These are phyloP conservation scores for Lerema accius DNA, from an alignment of 1,140 invertebrate genomes.

Conservation along the genomic window DNA sequence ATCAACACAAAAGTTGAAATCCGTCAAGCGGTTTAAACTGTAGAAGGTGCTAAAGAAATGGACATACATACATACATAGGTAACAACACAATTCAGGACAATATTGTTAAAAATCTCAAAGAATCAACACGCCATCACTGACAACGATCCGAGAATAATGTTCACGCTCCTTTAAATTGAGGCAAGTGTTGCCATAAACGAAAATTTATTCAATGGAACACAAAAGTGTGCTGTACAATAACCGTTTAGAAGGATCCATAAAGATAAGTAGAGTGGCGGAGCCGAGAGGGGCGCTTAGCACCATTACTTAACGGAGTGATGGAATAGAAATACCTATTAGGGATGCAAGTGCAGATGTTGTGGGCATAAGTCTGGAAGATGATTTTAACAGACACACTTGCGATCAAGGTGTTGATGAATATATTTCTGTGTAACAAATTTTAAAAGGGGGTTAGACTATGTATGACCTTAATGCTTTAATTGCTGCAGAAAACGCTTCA, in stretches of 20 bases:
- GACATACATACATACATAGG: too few relatives aligned
- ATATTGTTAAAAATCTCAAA: neutral
- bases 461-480: too few relatives aligned
- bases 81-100: too few relatives aligned
- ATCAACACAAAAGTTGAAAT: too few relatives aligned
- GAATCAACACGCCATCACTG: neutral
- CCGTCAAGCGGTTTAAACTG: too few relatives aligned
- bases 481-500: too few relatives aligned
- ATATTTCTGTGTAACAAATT: neutral
- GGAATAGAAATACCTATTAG: constrained; percentile 18
- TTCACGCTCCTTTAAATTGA: constrained; percentile 6
- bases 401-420: neutral
- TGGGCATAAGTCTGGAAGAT: constrained; percentile 35
- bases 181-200: constrained; percentile 17
- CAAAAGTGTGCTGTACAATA: constrained; percentile 22
- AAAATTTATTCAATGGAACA: constrained; percentile 28
- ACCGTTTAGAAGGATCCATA: constrained; percentile 25
- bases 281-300: constrained; percentile 15
- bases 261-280: constrained; percentile 26
- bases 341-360: constrained; percentile 40
- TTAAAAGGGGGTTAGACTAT: too few relatives aligned
- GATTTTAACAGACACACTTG: constrained; percentile 23
- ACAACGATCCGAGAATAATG: constrained; percentile 1
- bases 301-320: constrained; percentile 11
- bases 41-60: too few relatives aligned